Evolutionary conservation across 2,113 vertebrate species (phyloP), one percentile per base, ranked within the genome.

Genomic region (Dasypus novemcinctus): DNA sequence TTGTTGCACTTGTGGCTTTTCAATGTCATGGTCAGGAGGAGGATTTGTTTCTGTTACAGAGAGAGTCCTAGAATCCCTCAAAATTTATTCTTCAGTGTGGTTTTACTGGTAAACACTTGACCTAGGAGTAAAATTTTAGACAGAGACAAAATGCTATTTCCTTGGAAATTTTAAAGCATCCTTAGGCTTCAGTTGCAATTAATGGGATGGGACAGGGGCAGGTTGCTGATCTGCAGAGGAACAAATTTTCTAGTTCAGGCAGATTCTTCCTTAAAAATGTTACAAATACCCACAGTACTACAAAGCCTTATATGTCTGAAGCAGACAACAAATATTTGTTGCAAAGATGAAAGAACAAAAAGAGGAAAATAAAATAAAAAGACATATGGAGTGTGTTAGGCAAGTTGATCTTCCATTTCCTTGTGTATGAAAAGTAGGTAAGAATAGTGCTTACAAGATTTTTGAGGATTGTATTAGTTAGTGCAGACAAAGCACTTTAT

Each of bases 271-370:
- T 87, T 61, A 92, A 78, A 89, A 31, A 8, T 90, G 5, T 79
- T 46, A 91, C 43, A 90, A 66, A 82, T 76, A 68, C 74, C 9
- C 57, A 33, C 0, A 57, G 41, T 75, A 57, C 6, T 17, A 10
- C 31, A 46, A 90, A 38, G 20, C 15, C 27, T 75, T 75, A 23
- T 71, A 29, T 2, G 36, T 36, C 38, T 8, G 59, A 59, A 31
- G 63, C 31, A 43, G 46, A 52, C 20, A 83, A 64, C 82, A 93
- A 76, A 79, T 64, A 93, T 72, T 91, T 95, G 25, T 74, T 14
- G 1, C 89, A 68, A 68, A 87, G 75, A 54, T 89, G 20, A 87
- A 89, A 82, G 3, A 89, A 59, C 21, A 84, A 95, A 95, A 66
- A 78, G 2, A 27, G 11, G 9, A 69, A 82, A 86, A 46, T 9